A percentile compares a stretch with the other conserved stretches of the same genome.
Conservation (phyloP, 2,113 vertebrate genomes). For the Syngnathus floridae region DNA sequence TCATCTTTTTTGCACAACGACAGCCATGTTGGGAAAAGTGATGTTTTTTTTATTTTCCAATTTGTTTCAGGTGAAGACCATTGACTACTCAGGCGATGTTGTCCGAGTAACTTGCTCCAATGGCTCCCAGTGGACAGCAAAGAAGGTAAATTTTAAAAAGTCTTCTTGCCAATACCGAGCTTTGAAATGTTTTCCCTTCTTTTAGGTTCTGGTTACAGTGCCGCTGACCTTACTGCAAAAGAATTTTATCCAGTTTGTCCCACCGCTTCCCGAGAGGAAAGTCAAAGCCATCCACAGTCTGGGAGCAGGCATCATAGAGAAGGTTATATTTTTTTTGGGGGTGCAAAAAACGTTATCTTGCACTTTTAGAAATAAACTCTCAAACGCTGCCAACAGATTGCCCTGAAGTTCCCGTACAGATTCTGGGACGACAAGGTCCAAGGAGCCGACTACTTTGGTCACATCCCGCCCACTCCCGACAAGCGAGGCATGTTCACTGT, state of each 20-base stretch:
- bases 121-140: constrained; percentile 77
- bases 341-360: neutral
- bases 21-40: neutral
- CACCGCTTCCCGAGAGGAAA: constrained; percentile 86
- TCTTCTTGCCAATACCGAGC: neutral
- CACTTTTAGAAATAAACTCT: neutral
- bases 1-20: no score
- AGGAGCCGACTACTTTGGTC: constrained; percentile 94
- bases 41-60: neutral
- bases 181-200: neutral
- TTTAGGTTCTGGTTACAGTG: constrained; percentile 84
- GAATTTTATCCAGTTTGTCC: constrained; percentile 84
- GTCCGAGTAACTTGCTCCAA: constrained; percentile 77
- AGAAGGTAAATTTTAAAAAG: constrained; percentile 74
- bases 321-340: constrained; percentile 53
- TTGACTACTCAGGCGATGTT: constrained; percentile 85
- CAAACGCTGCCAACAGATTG: constrained; percentile 69
- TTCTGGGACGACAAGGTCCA: constrained; percentile 96
- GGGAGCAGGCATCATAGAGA: constrained; percentile 91
- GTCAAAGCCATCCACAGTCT: constrained; percentile 92
- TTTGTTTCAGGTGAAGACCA: constrained; percentile 66
- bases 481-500: constrained; percentile 90
- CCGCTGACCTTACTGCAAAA: constrained; percentile 90
- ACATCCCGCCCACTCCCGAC: constrained; percentile 80
- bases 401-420: constrained; percentile 87